phyloP scores from a whole-genome alignment of 2,888 invertebrate genomes.

The Phlogophora meticulosa region DNA sequence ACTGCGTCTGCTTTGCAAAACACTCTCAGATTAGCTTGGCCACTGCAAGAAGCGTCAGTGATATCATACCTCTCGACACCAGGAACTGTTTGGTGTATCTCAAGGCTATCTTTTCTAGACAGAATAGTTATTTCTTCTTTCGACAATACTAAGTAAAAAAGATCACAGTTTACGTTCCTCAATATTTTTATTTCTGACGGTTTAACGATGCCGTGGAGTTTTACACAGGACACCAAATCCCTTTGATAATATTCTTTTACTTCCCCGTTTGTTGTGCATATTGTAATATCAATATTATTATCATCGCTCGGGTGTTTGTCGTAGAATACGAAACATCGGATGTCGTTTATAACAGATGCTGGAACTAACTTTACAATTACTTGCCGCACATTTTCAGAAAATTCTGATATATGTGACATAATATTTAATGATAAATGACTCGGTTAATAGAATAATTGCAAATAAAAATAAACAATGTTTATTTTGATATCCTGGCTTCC shows the following conservation, averaged over 20 bases:
- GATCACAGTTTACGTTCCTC: slow-evolving; percentile 76
- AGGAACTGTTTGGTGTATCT: slow-evolving; percentile 69
- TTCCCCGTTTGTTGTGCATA: slow-evolving; percentile 79
- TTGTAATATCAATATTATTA: slow-evolving; percentile 76
- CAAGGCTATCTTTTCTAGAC: slow-evolving; percentile 70
- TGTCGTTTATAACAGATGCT: slow-evolving; percentile 72
- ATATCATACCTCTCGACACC: slow-evolving; percentile 77
- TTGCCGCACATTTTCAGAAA: slow-evolving; percentile 71
- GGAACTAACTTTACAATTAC: slow-evolving; percentile 77
- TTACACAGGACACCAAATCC: slow-evolving; percentile 71
- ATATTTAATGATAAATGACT: not conserved
- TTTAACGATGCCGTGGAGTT: slow-evolving; percentile 58
- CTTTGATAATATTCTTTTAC: slow-evolving; percentile 80
- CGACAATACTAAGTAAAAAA: slow-evolving; percentile 78
- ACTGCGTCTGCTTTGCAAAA: slow-evolving; percentile 77
- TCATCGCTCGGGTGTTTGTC: slow-evolving; percentile 81
- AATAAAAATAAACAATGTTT: not conserved
- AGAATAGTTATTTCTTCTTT: slow-evolving; percentile 76
- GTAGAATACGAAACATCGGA: slow-evolving; percentile 80
- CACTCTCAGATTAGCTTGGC: slow-evolving; percentile 76
- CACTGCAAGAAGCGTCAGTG: slow-evolving; percentile 74
- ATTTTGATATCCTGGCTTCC: not conserved
- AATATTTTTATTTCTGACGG: slow-evolving; percentile 74
- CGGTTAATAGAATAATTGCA: not conserved
- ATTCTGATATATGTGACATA: slow-evolving; percentile 61